phyloP scores from a whole-genome alignment of 2,888 invertebrate species.

The Pseudococcus jackbeardsleyi region DNA sequence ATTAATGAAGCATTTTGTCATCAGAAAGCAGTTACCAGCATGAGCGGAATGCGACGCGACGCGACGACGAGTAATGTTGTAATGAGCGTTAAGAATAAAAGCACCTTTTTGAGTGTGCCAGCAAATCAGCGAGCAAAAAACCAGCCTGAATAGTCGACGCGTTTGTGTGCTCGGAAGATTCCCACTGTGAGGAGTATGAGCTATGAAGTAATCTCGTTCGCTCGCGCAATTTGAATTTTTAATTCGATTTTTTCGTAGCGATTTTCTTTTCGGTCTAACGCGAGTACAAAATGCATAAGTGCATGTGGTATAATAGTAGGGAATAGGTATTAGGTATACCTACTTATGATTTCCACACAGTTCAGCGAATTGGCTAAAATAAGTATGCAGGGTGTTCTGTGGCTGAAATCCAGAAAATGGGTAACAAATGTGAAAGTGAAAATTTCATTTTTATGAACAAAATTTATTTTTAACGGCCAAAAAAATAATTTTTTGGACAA shows the following conservation, averaged over 20 bases:
- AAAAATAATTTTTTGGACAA: too few relatives aligned
- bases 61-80: slow-evolving; percentile 30
- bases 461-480: too few relatives aligned
- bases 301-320: background rate
- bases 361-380: background rate
- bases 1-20: slow-evolving; percentile 56
- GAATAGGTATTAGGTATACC: background rate
- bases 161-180: background rate
- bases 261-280: background rate
- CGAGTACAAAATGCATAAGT: background rate
- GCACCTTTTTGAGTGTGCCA: background rate
- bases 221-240: slow-evolving; percentile 32
- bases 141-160: background rate
- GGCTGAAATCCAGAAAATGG: too few relatives aligned
- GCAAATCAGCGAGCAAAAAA: background rate
- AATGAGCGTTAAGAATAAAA: slow-evolving; percentile 23
- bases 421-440: too few relatives aligned
- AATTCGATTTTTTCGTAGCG: background rate
- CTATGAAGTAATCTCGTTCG: background rate
- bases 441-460: too few relatives aligned
- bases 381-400: background rate
- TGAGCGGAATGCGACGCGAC: background rate
- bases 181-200: background rate
- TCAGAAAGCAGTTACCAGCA: slow-evolving; percentile 25
- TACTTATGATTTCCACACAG: background rate